Evolutionary conservation across 2,888 invertebrate species (phyloP).

Genomic region (Lycocerus yunnanus): DNA sequence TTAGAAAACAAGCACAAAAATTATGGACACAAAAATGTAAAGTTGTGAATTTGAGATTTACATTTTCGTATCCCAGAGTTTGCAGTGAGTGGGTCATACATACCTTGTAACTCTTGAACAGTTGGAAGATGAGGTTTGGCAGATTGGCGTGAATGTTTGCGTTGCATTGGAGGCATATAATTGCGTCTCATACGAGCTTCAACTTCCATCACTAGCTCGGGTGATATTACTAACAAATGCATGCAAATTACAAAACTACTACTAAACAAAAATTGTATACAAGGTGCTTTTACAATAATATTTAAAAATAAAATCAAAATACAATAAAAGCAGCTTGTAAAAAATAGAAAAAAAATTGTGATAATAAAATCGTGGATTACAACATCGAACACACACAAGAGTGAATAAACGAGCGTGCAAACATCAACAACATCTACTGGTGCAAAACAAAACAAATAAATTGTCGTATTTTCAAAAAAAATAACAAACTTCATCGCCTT

Average conservation of each 20-base stretch:
- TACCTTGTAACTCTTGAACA: slow-evolving; percentile 77
- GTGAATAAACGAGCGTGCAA: background rate
- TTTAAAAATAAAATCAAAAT: background rate
- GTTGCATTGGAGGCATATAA: slow-evolving; percentile 70
- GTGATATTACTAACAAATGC: slow-evolving; percentile 76
- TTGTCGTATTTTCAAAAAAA: no score
- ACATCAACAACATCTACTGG: background rate
- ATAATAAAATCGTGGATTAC: background rate
- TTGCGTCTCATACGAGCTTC: slow-evolving; percentile 83
- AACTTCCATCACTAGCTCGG: slow-evolving; percentile 86
- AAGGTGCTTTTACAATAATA: slow-evolving; percentile 5
- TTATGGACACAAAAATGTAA: slow-evolving; percentile 36
- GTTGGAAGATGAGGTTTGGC: slow-evolving; percentile 63
- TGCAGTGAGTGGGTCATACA: slow-evolving; percentile 40
- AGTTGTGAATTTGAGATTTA: slow-evolving; percentile 32
- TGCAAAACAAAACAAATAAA: no score
- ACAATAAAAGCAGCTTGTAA: background rate
- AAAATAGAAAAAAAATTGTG: background rate
- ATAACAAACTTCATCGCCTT: no score
- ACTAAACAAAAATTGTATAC: slow-evolving; percentile 40
- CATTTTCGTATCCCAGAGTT: background rate
- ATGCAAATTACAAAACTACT: slow-evolving; percentile 46
- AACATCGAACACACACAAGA: background rate
- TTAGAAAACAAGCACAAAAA: slow-evolving; percentile 34
- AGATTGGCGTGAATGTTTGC: slow-evolving; percentile 65